These are phyloP conservation scores for Falcunculus frontatus DNA, from an alignment of 2,113 vertebrate genomes.

Conservation along the genomic window DNA sequence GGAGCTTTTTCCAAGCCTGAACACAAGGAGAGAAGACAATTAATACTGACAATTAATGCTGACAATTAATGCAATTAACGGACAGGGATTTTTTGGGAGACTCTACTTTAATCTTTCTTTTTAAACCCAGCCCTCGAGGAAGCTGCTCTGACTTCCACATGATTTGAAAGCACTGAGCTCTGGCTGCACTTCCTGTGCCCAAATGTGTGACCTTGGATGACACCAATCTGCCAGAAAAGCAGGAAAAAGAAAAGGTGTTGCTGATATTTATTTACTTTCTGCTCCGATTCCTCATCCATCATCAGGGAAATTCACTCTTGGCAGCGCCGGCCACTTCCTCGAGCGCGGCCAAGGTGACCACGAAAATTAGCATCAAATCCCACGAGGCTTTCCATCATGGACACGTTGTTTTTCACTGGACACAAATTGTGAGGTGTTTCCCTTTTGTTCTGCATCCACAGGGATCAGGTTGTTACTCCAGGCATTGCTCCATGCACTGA, in stretches of 20 bases:
- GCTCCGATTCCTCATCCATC: constrained; percentile 23
- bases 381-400: background rate
- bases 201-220: constrained; percentile 36
- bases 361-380: constrained; percentile 38
- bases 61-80: background rate
- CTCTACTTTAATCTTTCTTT: background rate
- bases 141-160: background rate
- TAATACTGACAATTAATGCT: background rate
- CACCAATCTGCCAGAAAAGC: background rate
- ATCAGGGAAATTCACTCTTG: constrained; percentile 29
- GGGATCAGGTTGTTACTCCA: background rate
- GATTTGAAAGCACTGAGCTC: background rate
- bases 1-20: background rate
- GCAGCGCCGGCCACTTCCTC: constrained; percentile 30
- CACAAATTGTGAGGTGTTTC: background rate
- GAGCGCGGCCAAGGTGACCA: constrained; percentile 11
- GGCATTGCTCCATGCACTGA: background rate
- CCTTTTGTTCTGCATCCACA: background rate
- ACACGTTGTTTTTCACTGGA: background rate
- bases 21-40: background rate
- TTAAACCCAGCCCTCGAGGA: background rate
- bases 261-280: constrained; percentile 41
- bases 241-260: background rate
- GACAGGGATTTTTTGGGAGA: background rate
- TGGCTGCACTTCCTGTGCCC: background rate